A percentile compares a stretch with the other conserved stretches of the same genome.
phyloP scores from a whole-genome alignment of 2,888 invertebrate genomes.

The Cylindroiulus punctatus region DNA sequence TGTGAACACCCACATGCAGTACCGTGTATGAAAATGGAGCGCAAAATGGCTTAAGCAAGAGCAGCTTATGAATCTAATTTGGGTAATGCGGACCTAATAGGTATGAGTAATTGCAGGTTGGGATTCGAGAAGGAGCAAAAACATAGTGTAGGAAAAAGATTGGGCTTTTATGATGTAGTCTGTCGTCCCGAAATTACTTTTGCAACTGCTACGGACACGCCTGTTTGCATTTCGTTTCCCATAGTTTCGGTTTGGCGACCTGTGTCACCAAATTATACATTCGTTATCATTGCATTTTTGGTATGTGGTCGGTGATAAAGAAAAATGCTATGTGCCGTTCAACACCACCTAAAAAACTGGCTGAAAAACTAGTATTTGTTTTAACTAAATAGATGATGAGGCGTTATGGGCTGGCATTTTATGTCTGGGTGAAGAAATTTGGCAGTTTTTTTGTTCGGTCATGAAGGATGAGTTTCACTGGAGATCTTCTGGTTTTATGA shows the following conservation, averaged over 20 bases:
- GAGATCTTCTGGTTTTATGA: slow-evolving; percentile 15
- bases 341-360: slow-evolving; percentile 19
- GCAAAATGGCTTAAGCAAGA: slow-evolving; percentile 34
- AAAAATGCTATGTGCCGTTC: not conserved
- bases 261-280: slow-evolving; percentile 48
- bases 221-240: slow-evolving; percentile 52
- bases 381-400: slow-evolving; percentile 47
- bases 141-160: not conserved
- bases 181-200: slow-evolving; percentile 39
- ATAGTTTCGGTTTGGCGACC: slow-evolving; percentile 48
- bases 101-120: slow-evolving; percentile 38
- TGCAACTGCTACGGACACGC: slow-evolving; percentile 45
- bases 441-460: not conserved
- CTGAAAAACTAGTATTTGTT: slow-evolving; percentile 49
- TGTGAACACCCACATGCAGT: not conserved
- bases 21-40: slow-evolving; percentile 37
- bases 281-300: slow-evolving; percentile 40
- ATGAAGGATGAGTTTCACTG: slow-evolving; percentile 22
- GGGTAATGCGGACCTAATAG: slow-evolving; percentile 25
- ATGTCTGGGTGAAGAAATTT: slow-evolving; percentile 24
- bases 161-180: slow-evolving; percentile 27
- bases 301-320: slow-evolving; percentile 29
- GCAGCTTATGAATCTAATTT: slow-evolving; percentile 28
- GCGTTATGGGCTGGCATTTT: slow-evolving; percentile 20
- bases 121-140: slow-evolving; percentile 27